Evolutionary conservation across 2,113 vertebrate genomes (phyloP).

Genomic region (Guaruba guarouba): DNA sequence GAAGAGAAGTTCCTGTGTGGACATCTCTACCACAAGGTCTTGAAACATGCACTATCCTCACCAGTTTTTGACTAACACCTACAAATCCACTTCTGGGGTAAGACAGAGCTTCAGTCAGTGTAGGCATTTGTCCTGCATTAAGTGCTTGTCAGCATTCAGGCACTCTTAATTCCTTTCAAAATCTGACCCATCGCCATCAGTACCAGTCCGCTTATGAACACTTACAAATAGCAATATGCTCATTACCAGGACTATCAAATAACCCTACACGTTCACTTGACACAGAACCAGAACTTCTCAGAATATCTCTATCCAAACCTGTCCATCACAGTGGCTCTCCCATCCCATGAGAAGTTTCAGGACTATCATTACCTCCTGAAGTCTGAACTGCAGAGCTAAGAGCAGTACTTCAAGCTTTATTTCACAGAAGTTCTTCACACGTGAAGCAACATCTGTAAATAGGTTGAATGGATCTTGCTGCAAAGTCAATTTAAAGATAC

Average conservation of each 20-base stretch:
- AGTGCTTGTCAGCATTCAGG: neutral
- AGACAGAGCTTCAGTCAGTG: neutral
- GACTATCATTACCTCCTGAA: neutral
- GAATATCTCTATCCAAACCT: neutral
- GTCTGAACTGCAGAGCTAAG: neutral
- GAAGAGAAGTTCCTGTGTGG: neutral
- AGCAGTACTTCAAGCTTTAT: neutral
- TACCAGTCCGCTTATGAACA: neutral
- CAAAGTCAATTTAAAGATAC: neutral
- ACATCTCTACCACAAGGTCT: too few species aligned
- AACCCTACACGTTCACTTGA: fast-evolving
- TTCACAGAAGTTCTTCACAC: neutral
- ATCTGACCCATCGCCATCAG: neutral
- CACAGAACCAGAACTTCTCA: neutral
- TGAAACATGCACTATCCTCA: neutral
- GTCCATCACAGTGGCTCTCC: neutral
- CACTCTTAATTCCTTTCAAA: neutral
- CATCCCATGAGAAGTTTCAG: neutral
- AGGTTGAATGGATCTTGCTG: neutral
- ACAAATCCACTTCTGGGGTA: too few species aligned
- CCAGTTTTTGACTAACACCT: neutral
- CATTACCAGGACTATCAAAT: neutral
- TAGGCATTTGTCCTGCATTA: neutral
- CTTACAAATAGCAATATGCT: neutral
- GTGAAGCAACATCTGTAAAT: neutral